Evolutionary conservation across 1,140 invertebrate genomes (phyloP), one percentile per base, ranked within the genome.

Genomic region (Xylocopa sonorina): DNA sequence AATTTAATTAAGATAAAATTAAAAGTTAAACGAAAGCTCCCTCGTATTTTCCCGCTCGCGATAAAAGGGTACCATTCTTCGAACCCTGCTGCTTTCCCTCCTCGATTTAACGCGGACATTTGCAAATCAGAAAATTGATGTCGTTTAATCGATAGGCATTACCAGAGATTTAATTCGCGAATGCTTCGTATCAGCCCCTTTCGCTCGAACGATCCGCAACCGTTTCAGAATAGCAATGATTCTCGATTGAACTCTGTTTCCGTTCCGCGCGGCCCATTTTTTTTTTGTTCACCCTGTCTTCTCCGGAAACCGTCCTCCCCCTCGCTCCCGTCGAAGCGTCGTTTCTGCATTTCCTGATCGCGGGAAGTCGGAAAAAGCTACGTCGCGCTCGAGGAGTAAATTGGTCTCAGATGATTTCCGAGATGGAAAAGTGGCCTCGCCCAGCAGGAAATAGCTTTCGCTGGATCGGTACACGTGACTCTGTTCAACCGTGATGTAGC

Each of bases 341-440:
- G 18, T 29, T 32, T 46, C 43, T 66, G 34, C 63, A 32, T 66
- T 57, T 71, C 50, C 27, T 6, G 29, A 10, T 18, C 32, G 38
- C 38, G 38, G 7, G 10, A 24, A 16, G n/a, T 29, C 12, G 21
- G 24, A 73, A 46, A 50, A 51, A 53, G 5, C 64, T 21, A 51
- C 64, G 24, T 51, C 60, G 60, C 53, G 32, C 41, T 51, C 29
- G 41, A 48, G 32, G 29, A 12, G 43, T 32, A 74, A 74, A 74
- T 74, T 64, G 72, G 72, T 74, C 60, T 64, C 58, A 43, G 72
- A 74, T 74, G 48, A 64, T 64, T 74, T 74, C 72, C 72, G 60
- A 29, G 58, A 74, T 74, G 72, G 46, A 74, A 74, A 74, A 63
- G 71, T 51, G n/a, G 32, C 27, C 21, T 63, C 16, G 71, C 32